Percentiles rank a stretch among this genome's conserved stretches.
phyloP scores from a whole-genome alignment of 2,797 vertebrate species.

The Sebastes miniatus region DNA sequence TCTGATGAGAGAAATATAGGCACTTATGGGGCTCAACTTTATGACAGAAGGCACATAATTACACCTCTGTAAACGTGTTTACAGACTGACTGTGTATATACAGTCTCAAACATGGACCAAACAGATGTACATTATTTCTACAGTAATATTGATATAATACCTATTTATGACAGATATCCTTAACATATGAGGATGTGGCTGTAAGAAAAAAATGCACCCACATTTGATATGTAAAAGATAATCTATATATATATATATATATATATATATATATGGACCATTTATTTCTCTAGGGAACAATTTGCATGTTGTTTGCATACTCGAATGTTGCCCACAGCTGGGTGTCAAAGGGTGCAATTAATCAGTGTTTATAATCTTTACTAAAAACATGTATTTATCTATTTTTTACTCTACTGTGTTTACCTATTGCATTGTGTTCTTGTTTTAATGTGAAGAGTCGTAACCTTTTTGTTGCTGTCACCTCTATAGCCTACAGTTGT shows the following conservation, averaged over 20 bases:
- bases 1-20: background rate
- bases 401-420: constrained; percentile 69
- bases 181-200: background rate
- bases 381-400: constrained; percentile 64
- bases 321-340: constrained; percentile 73
- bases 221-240: constrained; percentile 16
- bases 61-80: constrained; percentile 40
- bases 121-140: constrained; percentile 25
- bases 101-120: constrained; percentile 54
- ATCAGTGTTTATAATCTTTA: constrained; percentile 65
- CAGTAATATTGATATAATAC: constrained; percentile 2
- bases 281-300: constrained; percentile 26
- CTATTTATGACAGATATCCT: constrained; percentile 17
- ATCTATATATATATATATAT: background rate
- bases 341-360: constrained; percentile 59
- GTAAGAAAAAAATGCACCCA: background rate
- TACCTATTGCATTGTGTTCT: constrained; percentile 57
- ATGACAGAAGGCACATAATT: background rate
- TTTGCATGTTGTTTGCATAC: constrained; percentile 79
- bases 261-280: background rate
- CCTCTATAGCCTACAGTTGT: constrained; percentile 41
- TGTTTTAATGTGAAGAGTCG: constrained; percentile 55
- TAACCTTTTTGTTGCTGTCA: constrained; percentile 60
- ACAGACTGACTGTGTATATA: constrained; percentile 23
- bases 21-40: constrained; percentile 8